Base-by-base conservation (phyloP, 2,888 invertebrate species). In the Papilio elwesi region DNA sequence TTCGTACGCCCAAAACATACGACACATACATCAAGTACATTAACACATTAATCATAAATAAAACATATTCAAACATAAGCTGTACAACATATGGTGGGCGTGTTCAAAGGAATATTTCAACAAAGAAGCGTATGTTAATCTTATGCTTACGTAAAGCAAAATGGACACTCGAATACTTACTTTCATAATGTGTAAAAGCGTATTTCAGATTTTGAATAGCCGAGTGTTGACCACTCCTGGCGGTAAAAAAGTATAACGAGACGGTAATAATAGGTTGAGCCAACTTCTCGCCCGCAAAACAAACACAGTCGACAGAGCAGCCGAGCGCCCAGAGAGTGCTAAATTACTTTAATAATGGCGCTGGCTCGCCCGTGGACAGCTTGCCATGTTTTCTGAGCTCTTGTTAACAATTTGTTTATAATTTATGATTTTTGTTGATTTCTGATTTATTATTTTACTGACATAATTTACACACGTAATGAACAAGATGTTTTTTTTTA, bases 271-370 rank as follows among this genome's bases (percentile, higher is more conserved):
- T 92, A 89, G 93, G 92, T 90, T 90, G 86, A 79, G 90, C 84
- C 85, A 87, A 91, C 89, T 93, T 93, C 93, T 92, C 93, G 93
- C 93, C 92, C 86, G 91, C 88, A 92, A 93, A 93, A 93, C 93
- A 93, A 93, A 93, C 93, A 93, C 82, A 81, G 82, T 82, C 84
- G 82, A 87, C 91, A 88, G 89, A 86, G 88, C 85, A 87, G 84
- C 79, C 82, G 77, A 83, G 82, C 77, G 73, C 84, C 82, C 85
- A 84, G 88, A 88, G 87, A 88, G 87, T 84, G 87, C 87, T 87
- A 89, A 91, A 91, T 92, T 91, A 89, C 87, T 87, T 89, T 89
- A 89, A 90, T 90, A 90, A 81, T 77, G 77, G 78, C 70, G 68
- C 49, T 48, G 65, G 70, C 59, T 38, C 52, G 65, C 59, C 47